Base-by-base conservation (phyloP, 1,140 invertebrate genomes). In the Cecropterus lyciades region DNA sequence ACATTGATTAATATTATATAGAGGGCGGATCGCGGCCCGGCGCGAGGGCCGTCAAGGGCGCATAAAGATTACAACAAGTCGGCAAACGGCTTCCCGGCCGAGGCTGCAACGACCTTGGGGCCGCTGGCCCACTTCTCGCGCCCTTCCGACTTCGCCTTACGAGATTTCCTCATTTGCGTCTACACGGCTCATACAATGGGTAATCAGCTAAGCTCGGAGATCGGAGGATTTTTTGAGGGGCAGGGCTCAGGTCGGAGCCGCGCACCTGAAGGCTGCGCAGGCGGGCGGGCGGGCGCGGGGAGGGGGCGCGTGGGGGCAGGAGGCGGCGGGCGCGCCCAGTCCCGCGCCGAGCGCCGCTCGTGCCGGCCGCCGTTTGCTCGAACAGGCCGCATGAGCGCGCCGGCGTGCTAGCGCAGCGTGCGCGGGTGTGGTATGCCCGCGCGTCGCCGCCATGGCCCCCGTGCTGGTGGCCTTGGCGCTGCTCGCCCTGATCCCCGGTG, bases 371-470 rank as follows among this genome's bases (percentile, higher is more conserved):
- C 67, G 73, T 77, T 56, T 69, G 70, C 75, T 45, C 48, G 63
- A 67, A 56, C 63, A 74, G 84, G 78, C 84, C 79, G 90, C 83
- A 87, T 87, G 87, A 87, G 87, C 83, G 87, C 84, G 84, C 77
- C 85, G 80, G 78, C 75, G 83, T 90, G 87, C 84, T 90, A 90
- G 87, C 87, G 85, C 80, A 79, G 81, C 81, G 84, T 80, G 87
- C 87, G 87, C 86, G 87, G 86, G 86, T 89, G 86, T 87, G 87
- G 84, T 90, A 90, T 89, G 88, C 82, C 84, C 85, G 87, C 87
- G 85, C 85, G 84, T 80, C 81, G 83, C 82, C 75, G 85, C 79
- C 79, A 87, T 85, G 85, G 80, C 78, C 81, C 77, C 77, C 69
- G 67, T 86, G 75, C 74, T 86, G 79, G 78, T 69, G 82, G 87